Percentiles rank a stretch among this genome's conserved stretches.
Conservation (phyloP, 2,113 vertebrate species). For the human (Homo sapiens) region DNA sequence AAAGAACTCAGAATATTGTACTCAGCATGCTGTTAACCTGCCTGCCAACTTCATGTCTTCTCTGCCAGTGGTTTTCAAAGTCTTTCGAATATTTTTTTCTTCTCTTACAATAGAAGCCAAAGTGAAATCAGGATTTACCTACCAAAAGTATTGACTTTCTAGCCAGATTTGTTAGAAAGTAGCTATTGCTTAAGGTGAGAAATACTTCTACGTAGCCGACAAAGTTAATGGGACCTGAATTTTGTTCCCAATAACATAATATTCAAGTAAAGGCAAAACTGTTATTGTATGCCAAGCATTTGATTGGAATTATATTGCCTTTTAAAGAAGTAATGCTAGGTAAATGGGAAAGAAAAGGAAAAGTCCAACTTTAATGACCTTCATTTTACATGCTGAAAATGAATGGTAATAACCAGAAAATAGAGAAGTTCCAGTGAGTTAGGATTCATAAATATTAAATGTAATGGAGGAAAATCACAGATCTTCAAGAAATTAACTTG, state of each 20-base stretch:
- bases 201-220: not conserved
- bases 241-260: conserved; percentile 11
- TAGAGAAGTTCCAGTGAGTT: conserved; percentile 72
- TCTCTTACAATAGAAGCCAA: not conserved
- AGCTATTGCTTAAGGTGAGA: not conserved
- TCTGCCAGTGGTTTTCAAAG: conserved; percentile 39
- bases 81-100: conserved; percentile 1
- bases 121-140: conserved; percentile 38
- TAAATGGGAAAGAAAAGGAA: conserved; percentile 58
- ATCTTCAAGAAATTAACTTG: conserved; percentile 82
- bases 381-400: conserved; percentile 64
- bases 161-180: conserved; percentile 41
- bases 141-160: not conserved
- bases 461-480: conserved; percentile 81
- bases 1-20: not conserved
- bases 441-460: conserved; percentile 81
- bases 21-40: not conserved
- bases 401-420: conserved; percentile 78
- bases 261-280: conserved; percentile 40
- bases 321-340: conserved; percentile 52
- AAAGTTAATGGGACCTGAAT: conserved; percentile 27
- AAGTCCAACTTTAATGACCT: conserved; percentile 71
- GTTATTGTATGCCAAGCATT: conserved; percentile 49
- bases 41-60: conserved; percentile 51
- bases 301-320: conserved; percentile 68